Evolutionary conservation across 2,113 vertebrate species (phyloP).

Genomic region (Lates calcarifer): DNA sequence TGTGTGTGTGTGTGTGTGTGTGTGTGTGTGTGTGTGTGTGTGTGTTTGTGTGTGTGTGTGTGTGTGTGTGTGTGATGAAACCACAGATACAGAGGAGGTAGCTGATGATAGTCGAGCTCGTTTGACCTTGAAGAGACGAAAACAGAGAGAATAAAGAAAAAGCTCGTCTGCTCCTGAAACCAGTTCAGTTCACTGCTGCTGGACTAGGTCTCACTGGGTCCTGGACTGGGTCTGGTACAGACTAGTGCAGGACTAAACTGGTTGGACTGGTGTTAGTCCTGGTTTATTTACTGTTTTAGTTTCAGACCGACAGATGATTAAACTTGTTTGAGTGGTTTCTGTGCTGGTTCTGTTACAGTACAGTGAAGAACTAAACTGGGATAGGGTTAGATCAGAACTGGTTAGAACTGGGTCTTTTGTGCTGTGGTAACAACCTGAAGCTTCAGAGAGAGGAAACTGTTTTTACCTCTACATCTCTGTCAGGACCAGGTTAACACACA

Average conservation of each 20-base stretch:
- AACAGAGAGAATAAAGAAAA: constrained; percentile 23
- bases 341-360: neutral
- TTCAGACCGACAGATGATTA: too few species aligned
- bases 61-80: constrained; percentile 35
- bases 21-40: constrained; percentile 18
- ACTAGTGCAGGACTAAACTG: neutral
- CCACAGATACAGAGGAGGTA: constrained; percentile 2
- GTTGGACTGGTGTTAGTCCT: neutral
- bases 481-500: constrained; percentile 16
- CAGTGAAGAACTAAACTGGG: neutral
- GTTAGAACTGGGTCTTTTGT: neutral
- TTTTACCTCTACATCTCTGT: neutral
- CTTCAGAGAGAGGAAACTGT: neutral
- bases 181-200: neutral
- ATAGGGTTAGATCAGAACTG: neutral
- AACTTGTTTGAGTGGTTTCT: neutral
- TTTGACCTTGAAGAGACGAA: constrained; percentile 65
- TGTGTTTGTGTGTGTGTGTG: constrained; percentile 12
- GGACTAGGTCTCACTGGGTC: neutral
- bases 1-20: constrained; percentile 32
- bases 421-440: neutral
- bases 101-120: constrained; percentile 6
- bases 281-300: too few species aligned
- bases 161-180: neutral
- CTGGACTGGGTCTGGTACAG: neutral